phyloP scores from a whole-genome alignment of 2,797 vertebrate species.

The Sebastes taczanowskii region DNA sequence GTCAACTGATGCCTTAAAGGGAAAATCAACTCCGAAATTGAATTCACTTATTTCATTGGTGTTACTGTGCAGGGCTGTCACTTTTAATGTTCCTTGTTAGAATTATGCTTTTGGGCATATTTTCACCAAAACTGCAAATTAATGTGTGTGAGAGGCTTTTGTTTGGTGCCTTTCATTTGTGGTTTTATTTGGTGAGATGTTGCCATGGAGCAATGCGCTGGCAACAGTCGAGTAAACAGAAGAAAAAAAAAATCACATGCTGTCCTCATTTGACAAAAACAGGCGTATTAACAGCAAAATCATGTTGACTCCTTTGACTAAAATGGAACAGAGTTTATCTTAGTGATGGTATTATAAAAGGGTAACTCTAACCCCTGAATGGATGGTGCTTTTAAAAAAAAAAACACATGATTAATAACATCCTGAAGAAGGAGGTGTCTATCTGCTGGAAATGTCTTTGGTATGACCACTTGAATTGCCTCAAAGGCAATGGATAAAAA shows the following conservation, averaged over 20 bases:
- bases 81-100: constrained; percentile 16
- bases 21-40: constrained; percentile 13
- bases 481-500: constrained; percentile 21
- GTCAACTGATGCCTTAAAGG: constrained; percentile 12
- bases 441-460: neutral
- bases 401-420: constrained; percentile 4
- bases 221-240: constrained; percentile 5
- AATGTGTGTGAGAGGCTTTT: constrained; percentile 16
- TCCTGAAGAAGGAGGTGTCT: neutral
- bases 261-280: constrained; percentile 44
- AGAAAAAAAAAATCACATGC: neutral
- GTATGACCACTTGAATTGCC: neutral
- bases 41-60: constrained; percentile 10
- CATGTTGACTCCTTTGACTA: constrained; percentile 14
- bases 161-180: constrained; percentile 43
- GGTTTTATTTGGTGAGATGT: constrained; percentile 50
- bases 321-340: constrained; percentile 36
- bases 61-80: constrained; percentile 4
- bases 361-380: neutral
- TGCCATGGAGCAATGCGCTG: constrained; percentile 39
- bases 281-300: neutral
- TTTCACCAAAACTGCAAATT: constrained; percentile 28
- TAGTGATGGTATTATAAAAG: constrained; percentile 14
- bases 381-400: neutral
- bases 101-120: constrained; percentile 2